Base-by-base conservation (phyloP, 2,113 vertebrate genomes). In the Clarias gariepinus region DNA sequence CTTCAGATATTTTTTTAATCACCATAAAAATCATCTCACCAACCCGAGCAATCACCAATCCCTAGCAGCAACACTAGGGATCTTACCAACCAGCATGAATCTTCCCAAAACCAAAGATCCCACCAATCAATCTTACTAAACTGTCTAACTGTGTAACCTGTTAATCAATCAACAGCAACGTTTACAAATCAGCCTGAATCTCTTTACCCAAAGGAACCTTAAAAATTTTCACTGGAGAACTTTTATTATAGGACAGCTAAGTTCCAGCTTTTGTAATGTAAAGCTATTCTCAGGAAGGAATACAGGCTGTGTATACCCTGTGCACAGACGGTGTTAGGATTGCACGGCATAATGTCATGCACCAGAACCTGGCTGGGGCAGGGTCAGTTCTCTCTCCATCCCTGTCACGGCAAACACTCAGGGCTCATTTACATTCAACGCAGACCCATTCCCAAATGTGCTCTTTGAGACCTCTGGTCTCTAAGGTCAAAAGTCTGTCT, bases 361-460 rank as follows among this genome's bases (percentile, higher is more conserved):
- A 79, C 13, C 19, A 0, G 18, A 60, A 4, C 19, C n/a, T 68
- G 52, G 58, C 77, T 52, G 41, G 80, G 80, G 60, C 33, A 52
- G 80, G 60, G 80, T 82, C 80, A 28, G 60, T 82, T 52, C 36
- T 36, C 60, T 63, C 23, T 52, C 60, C 13, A 52, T 77, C 85
- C 47, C 53, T n/a, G 63, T 86, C 74, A 79, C 84, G n/a, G 12
- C 55, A 47, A 76, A 76, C 60, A 77, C 68, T 84, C 13, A 7
- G 74, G 61, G 57, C 30, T 58, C 58, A 86, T 86, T 86, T 86
- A 57, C 63, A 86, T 86, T 81, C 78, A 61, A 47, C 60, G 52
- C 77, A 81, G 33, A 81, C 33, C 55, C 47, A 16, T 28, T 81
- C 25, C 36, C 33, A 30, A 81, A 71, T 16, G 53, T 80, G 63